These are phyloP conservation scores for Herminia tarsipennalis DNA, from an alignment of 2,888 invertebrate species.

Conservation along the genomic window DNA sequence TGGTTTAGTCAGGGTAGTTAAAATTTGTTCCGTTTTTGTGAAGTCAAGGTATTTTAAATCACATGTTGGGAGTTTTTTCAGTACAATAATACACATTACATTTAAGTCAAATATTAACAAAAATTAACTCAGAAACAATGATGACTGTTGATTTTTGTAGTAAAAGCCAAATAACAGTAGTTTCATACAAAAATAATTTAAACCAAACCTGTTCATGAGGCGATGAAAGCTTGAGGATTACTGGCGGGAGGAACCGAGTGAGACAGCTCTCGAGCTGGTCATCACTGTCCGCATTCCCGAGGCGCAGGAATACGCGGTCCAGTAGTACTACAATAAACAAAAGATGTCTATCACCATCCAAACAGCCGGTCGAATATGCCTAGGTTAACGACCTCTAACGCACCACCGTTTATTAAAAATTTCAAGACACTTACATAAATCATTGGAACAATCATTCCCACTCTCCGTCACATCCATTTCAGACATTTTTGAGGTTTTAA, in stretches of 20 bases:
- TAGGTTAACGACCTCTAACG: constrained; percentile 4
- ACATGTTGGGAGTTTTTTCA: no score
- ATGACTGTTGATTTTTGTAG: no score
- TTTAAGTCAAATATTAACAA: no score
- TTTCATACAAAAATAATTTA: constrained; percentile 16
- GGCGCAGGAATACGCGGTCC: constrained; percentile 94
- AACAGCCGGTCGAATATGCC: constrained; percentile 42
- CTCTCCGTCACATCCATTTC: constrained; percentile 78
- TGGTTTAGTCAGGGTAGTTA: no score
- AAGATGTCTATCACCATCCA: constrained; percentile 28
- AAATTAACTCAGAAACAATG: no score
- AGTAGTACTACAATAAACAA: constrained; percentile 93
- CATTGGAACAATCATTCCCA: constrained; percentile 73
- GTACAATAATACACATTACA: no score
- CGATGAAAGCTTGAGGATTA: constrained; percentile 95
- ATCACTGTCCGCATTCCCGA: constrained; percentile 95
- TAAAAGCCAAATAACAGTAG: background rate
- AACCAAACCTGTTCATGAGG: constrained; percentile 91
- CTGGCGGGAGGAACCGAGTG: constrained; percentile 93
- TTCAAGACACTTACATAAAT: constrained; percentile 66
- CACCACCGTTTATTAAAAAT: background rate
- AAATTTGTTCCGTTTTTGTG: no score
- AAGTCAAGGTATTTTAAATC: no score
- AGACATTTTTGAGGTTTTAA: constrained; percentile 64
- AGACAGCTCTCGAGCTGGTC: constrained; percentile 94